Conservation (phyloP, 1,140 invertebrate genomes). For the Zelostemma sp. region DNA sequence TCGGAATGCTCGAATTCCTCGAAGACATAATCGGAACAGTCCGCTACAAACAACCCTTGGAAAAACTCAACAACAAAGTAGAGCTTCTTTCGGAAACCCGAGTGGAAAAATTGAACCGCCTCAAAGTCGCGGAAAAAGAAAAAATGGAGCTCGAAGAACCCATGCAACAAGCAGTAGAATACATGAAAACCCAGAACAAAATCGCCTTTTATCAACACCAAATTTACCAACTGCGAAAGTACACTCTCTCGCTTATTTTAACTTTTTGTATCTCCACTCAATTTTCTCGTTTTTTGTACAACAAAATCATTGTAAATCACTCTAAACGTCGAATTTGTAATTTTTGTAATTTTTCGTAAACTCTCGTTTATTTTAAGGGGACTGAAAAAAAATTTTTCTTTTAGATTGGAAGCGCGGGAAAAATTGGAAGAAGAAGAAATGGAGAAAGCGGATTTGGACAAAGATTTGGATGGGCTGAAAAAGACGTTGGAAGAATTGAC, state of each 20-base stretch:
- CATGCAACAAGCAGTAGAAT: slow-evolving; percentile 88
- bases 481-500: slow-evolving; percentile 71
- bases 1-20: slow-evolving; percentile 97
- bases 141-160: slow-evolving; percentile 87
- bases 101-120: slow-evolving; percentile 89
- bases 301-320: too few species aligned
- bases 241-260: too few species aligned
- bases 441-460: slow-evolving; percentile 70
- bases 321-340: too few species aligned
- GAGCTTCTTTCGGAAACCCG: slow-evolving; percentile 85
- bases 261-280: too few species aligned
- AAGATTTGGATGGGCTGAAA: slow-evolving; percentile 71
- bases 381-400: too few species aligned
- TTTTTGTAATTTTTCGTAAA: too few species aligned
- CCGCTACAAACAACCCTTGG: slow-evolving; percentile 89
- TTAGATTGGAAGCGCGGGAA: slow-evolving; percentile 64
- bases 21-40: slow-evolving; percentile 98
- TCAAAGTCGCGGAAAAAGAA: slow-evolving; percentile 92
- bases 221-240: slow-evolving; percentile 57
- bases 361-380: too few species aligned
- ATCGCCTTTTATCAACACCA: slow-evolving; percentile 70
- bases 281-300: too few species aligned
- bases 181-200: slow-evolving; percentile 84
- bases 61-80: slow-evolving; percentile 81
- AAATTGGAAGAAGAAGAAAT: slow-evolving; percentile 68